These are phyloP conservation scores for Diadema setosum DNA, from an alignment of 35 echinoderm and acorn worm genomes.

Conservation along the genomic window DNA sequence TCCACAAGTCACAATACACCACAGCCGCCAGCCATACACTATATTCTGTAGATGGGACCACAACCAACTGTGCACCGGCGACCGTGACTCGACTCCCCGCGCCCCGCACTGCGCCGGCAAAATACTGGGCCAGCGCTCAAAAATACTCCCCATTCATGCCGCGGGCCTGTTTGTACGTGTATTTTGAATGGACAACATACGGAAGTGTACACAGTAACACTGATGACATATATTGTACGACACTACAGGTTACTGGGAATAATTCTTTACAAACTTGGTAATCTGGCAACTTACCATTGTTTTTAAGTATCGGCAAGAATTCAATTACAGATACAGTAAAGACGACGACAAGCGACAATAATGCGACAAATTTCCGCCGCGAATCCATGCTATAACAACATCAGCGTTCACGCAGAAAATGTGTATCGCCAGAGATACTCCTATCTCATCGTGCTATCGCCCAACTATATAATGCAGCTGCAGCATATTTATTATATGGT, in stretches of 20 bases:
- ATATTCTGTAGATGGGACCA: no score
- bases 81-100: no score
- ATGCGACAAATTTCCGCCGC: not conserved
- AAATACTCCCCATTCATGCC: not conserved
- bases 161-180: not conserved
- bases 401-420: no score
- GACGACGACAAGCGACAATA: not conserved
- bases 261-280: not conserved
- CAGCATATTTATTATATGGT: no score
- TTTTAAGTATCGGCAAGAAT: not conserved
- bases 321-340: conserved; percentile 4
- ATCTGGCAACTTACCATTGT: not conserved
- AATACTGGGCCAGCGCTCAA: no score
- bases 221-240: not conserved
- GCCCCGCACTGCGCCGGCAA: no score
- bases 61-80: no score
- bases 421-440: no score
- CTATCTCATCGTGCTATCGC: no score
- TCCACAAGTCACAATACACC: no score
- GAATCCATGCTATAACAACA: not conserved
- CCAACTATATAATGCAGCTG: no score
- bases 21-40: no score
- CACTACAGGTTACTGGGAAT: not conserved
- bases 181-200: not conserved
- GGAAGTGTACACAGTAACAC: not conserved